Evolutionary conservation across 2,113 vertebrate species (phyloP).

Genomic region (Myrmecobius fasciatus): DNA sequence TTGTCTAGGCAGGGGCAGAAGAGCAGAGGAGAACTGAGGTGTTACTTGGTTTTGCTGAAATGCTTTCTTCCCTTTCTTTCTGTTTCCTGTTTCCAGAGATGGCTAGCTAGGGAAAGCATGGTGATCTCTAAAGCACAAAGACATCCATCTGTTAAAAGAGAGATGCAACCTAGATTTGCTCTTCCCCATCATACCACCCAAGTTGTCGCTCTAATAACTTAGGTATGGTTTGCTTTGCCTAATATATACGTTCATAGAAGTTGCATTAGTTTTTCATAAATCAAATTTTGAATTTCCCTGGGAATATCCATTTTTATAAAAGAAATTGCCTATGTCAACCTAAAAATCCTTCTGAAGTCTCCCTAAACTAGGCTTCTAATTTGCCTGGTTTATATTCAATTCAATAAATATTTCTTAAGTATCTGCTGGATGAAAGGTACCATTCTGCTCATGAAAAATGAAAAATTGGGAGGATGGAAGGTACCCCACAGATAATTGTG

Average conservation of each 20-base stretch:
- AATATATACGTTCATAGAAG: conserved; percentile 48
- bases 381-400: neutral
- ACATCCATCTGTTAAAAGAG: neutral
- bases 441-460: neutral
- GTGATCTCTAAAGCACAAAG: neutral
- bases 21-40: neutral
- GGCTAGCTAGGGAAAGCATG: neutral
- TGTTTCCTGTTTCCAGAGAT: neutral
- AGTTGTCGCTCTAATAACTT: conserved; percentile 31
- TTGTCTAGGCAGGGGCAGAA: neutral
- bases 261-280: conserved; percentile 23
- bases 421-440: neutral
- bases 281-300: conserved; percentile 40
- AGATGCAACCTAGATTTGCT: neutral
- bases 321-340: neutral
- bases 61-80: neutral
- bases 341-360: neutral
- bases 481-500: neutral
- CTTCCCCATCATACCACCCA: conserved; percentile 21
- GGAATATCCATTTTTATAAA: conserved; percentile 24
- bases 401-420: neutral
- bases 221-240: conserved; percentile 11
- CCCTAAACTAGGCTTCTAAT: neutral
- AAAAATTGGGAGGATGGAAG: neutral
- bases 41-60: neutral